Conservation (phyloP, 2,113 vertebrate genomes). For the Dascyllus trimaculatus region DNA sequence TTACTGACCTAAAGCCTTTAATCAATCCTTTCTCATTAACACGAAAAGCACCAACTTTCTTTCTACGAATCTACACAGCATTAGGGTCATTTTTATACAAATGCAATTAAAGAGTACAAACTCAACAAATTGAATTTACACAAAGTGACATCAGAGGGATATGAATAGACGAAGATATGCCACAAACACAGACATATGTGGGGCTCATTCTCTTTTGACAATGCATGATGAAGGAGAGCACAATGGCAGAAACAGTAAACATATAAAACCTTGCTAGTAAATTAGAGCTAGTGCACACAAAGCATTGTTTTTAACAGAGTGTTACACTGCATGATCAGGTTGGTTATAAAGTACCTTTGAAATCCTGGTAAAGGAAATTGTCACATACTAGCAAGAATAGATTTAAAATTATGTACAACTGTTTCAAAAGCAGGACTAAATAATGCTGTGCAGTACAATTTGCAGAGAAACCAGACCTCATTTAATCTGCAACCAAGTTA, state of each 20-base stretch:
- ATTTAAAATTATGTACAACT: background rate
- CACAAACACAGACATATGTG: background rate
- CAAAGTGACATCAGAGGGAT: background rate
- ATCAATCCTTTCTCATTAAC: background rate
- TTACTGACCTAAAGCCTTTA: background rate
- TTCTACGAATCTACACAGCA: conserved; percentile 36
- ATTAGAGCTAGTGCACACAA: conserved; percentile 10
- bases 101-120: background rate
- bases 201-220: background rate
- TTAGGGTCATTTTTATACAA: conserved; percentile 54
- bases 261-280: conserved; percentile 11
- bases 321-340: background rate
- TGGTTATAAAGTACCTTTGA: conserved; percentile 11
- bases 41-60: background rate
- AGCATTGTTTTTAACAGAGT: conserved; percentile 9
- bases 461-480: conserved; percentile 29
- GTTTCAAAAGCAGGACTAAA: background rate
- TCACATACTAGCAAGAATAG: background rate
- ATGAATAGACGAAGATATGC: conserved; percentile 1
- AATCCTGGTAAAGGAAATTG: background rate
- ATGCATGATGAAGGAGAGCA: conserved; percentile 15
- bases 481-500: conserved; percentile 15
- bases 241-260: conserved; percentile 14
- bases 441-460: background rate
- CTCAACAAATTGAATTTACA: conserved; percentile 11